Conservation (phyloP, 2,113 vertebrate species). For the Formicarius rufipectus region DNA sequence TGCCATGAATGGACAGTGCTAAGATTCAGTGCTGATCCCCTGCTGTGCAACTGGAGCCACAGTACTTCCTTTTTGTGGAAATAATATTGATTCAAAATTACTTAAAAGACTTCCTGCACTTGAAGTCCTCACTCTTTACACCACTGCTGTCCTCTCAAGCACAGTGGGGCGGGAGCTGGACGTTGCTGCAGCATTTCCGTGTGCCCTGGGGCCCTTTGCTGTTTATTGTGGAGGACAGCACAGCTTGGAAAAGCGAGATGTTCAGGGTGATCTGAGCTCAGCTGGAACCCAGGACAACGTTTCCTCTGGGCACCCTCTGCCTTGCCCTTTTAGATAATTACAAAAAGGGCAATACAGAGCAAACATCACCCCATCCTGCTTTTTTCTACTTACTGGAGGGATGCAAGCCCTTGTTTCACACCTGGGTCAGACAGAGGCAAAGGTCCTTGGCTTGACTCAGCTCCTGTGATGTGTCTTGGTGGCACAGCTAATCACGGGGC, state of each 20-base stretch:
- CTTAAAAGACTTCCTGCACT: background rate
- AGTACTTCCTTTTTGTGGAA: background rate
- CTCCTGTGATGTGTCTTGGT: accelerated
- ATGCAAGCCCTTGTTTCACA: background rate
- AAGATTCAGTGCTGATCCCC: accelerated
- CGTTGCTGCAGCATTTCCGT: background rate
- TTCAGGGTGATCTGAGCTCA: background rate
- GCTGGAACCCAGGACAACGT: accelerated
- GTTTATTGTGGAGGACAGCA: background rate
- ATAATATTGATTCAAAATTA: background rate
- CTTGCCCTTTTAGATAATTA: background rate
- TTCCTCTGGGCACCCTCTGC: background rate
- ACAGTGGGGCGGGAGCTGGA: accelerated
- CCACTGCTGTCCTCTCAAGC: background rate
- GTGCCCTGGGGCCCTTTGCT: background rate
- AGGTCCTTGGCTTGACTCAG: too few species aligned
- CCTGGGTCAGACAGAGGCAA: background rate
- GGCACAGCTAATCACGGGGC: accelerated
- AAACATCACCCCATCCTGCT: background rate
- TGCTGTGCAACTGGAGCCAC: background rate
- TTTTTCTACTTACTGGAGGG: too few species aligned
- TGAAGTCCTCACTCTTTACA: background rate
- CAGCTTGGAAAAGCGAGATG: accelerated
- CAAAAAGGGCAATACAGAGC: too few species aligned
- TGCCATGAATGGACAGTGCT: accelerated